Evolutionary conservation across 2,113 vertebrate species (phyloP).

Genomic region (Mirza zaza): DNA sequence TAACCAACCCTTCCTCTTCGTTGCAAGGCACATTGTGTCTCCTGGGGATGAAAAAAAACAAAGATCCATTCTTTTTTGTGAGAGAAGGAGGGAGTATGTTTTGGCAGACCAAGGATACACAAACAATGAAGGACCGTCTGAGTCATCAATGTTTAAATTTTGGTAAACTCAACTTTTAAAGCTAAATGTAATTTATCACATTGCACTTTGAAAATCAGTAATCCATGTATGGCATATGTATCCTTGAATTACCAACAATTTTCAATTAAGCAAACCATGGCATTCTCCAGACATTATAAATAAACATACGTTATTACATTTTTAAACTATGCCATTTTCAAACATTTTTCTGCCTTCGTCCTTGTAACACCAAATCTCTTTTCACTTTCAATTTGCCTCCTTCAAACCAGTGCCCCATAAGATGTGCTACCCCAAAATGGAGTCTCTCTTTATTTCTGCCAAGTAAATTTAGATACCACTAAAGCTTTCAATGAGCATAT

Average conservation of each 20-base stretch:
- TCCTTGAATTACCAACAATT: slow-evolving; percentile 49
- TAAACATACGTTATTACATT: slow-evolving; percentile 56
- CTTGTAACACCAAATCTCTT: slow-evolving; percentile 28
- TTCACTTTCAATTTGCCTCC: slow-evolving; percentile 63
- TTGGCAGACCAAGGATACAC: slow-evolving; percentile 1
- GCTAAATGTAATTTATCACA: slow-evolving; percentile 1
- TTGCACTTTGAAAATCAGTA: slow-evolving; percentile 43
- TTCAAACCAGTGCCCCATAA: background rate
- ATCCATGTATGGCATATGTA: background rate
- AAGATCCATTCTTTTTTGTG: background rate
- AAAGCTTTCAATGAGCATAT: background rate
- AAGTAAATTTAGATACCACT: slow-evolving; percentile 37
- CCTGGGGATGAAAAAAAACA: background rate
- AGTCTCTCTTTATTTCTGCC: background rate
- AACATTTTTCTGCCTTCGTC: slow-evolving; percentile 19
- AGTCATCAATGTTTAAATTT: slow-evolving; percentile 42
- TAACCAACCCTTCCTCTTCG: background rate
- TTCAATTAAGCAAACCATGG: slow-evolving; percentile 32
- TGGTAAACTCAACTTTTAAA: slow-evolving; percentile 23
- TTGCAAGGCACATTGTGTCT: background rate
- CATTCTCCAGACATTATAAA: slow-evolving; percentile 41
- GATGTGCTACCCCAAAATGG: background rate
- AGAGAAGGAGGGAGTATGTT: background rate
- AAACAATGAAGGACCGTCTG: background rate
- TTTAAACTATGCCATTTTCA: slow-evolving; percentile 41